A percentile compares a stretch with the other conserved stretches of the same genome.
phyloP scores from a whole-genome alignment of 2,888 invertebrate genomes.

The Parthenolecanium corni region DNA sequence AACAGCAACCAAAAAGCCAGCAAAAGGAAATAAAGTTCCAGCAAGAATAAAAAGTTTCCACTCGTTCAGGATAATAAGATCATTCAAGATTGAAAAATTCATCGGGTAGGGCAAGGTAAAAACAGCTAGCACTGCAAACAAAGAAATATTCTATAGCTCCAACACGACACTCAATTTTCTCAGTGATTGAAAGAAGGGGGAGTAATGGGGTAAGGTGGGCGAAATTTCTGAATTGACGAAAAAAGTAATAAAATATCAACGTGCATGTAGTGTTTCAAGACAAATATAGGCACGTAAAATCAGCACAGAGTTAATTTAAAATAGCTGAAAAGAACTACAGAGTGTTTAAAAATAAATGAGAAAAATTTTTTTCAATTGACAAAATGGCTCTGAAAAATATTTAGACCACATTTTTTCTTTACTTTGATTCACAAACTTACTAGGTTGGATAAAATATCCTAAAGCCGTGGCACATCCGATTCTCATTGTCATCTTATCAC shows the following conservation, averaged over 20 bases:
- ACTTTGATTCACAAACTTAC: no score
- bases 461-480: conserved; percentile 55
- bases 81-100: conserved; percentile 17
- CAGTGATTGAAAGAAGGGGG: not conserved
- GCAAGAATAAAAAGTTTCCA: conserved; percentile 43
- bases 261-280: no score
- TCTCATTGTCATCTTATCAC: conserved; percentile 52
- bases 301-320: no score
- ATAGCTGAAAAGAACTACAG: no score
- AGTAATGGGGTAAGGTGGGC: no score
- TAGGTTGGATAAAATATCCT: conserved; percentile 46
- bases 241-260: no score
- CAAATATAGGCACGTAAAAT: no score
- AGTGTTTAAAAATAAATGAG: no score
- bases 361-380: no score
- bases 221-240: no score
- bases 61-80: conserved; percentile 38
- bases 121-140: conserved; percentile 59
- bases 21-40: conserved; percentile 53
- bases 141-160: not conserved
- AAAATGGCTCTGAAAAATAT: not conserved
- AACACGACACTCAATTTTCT: not conserved
- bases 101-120: conserved; percentile 49
- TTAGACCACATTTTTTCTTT: conserved; percentile 8
- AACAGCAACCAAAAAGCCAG: conserved; percentile 49